These are phyloP conservation scores for Saturnia pavonia DNA, from an alignment of 2,888 invertebrate species.

Conservation along the genomic window DNA sequence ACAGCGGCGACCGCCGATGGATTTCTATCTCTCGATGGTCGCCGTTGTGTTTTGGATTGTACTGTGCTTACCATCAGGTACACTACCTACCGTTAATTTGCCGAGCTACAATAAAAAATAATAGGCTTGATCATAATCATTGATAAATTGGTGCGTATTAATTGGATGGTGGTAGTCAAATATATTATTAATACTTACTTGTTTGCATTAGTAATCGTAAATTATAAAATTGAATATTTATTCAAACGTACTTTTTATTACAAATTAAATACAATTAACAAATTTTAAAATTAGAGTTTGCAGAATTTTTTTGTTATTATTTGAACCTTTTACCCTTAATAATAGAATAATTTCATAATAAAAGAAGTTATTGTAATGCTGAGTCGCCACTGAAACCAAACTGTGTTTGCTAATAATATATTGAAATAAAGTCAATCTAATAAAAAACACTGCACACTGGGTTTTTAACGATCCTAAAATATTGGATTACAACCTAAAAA, in stretches of 20 bases:
- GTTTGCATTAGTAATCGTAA: not conserved
- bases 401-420: not conserved
- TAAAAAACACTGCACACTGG: not conserved
- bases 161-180: not conserved
- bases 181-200: too few relatives aligned
- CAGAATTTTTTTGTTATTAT: not conserved
- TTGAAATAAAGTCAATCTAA: not conserved
- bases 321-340: not conserved
- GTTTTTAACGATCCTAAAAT: constrained; percentile 17
- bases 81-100: too few relatives aligned
- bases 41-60: too few relatives aligned
- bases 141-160: not conserved
- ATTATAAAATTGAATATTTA: not conserved
- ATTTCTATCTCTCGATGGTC: too few relatives aligned
- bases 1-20: too few relatives aligned
- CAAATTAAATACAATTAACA: not conserved
- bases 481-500: constrained; percentile 35
- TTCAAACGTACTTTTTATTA: not conserved
- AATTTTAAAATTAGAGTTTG: too few relatives aligned
- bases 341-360: not conserved
- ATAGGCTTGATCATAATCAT: not conserved
- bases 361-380: too few relatives aligned
- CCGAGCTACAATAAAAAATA: too few relatives aligned
- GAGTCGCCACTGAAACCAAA: not conserved
- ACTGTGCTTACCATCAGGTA: too few relatives aligned